Evolutionary conservation across 2,888 invertebrate genomes (phyloP).

Genomic region (Actias luna): DNA sequence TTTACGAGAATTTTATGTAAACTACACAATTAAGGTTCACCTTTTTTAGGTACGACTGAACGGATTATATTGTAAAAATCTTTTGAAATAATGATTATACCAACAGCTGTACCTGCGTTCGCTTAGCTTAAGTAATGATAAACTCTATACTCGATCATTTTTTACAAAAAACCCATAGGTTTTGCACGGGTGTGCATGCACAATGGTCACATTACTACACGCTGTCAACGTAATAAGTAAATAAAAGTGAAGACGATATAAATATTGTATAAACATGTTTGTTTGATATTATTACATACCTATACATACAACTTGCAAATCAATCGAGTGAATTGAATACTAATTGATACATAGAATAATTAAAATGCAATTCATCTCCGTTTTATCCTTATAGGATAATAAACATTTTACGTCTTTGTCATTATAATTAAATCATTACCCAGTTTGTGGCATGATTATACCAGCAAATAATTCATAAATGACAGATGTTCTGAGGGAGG

Average conservation of each 20-base stretch:
- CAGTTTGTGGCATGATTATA: neutral
- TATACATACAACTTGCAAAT: neutral
- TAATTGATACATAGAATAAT: neutral
- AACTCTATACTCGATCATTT: too few species aligned
- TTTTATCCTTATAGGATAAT: neutral
- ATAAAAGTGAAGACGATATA: neutral
- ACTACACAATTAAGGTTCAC: too few species aligned
- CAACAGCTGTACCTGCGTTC: too few species aligned
- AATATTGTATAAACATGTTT: neutral
- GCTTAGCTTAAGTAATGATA: too few species aligned
- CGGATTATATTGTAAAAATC: too few species aligned
- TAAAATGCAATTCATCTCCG: neutral
- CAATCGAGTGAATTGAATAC: neutral
- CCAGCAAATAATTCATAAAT: neutral
- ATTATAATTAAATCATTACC: neutral
- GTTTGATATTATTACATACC: neutral
- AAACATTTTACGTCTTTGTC: neutral
- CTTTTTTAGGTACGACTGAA: too few species aligned
- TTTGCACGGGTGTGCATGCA: too few species aligned
- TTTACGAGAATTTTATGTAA: too few species aligned
- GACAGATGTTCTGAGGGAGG: neutral
- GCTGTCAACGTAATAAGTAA: neutral
- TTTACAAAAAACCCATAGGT: too few species aligned
- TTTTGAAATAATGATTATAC: too few species aligned
- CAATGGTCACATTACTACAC: too few species aligned